Evolutionary conservation across 1,140 invertebrate genomes (phyloP), one percentile per base, ranked within the genome.

Genomic region (Conus ventricosus): DNA sequence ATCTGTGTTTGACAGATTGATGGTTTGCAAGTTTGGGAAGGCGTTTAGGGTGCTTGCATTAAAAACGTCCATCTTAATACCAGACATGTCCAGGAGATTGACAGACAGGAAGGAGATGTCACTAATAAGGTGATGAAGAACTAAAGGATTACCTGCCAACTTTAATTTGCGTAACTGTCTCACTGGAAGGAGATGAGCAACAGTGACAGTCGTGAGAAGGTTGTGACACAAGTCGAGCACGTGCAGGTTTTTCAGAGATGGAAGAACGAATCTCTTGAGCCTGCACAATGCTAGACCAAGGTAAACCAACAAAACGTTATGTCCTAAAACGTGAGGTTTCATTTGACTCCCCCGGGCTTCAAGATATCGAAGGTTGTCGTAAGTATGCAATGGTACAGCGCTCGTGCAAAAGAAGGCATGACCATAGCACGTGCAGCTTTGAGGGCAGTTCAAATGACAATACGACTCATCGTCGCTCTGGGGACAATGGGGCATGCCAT

Each of bases 381-480:
- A 13, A 4, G 60, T 39, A 39, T 39, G 39, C 39, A 39, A 39
- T 39, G 39, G 17, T 20, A 63, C 60, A 39, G 10, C 27, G 17
- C 15, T 53, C 0, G 60, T 39, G 84, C 84, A 85, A 1, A 25
- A 10, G 84, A 85, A 85, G 23, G 84, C 55, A 11, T 71, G 60
- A 27, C 84, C 84, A 55, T 67, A 15, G 60, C 84, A 85, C 15
- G 51, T 27, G 39, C 84, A 85, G 60, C 17, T 51, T 23, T 85
- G 10, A 60, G 84, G 84, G 67, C 84, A 85, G 27, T 23, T 13
- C 8, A 39, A 1, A 15, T 85, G 4, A 39, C 84, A 85, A 4
- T 10, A 7, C 13, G 67, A 7, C n/a, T 85, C 84, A 51, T 85
- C 84, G 23, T 85, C 84, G 60, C 27, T 60, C 7, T 39, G 84